These are phyloP conservation scores for Rhipidura dahli DNA, from an alignment of 2,113 vertebrate genomes.

Conservation along the genomic window DNA sequence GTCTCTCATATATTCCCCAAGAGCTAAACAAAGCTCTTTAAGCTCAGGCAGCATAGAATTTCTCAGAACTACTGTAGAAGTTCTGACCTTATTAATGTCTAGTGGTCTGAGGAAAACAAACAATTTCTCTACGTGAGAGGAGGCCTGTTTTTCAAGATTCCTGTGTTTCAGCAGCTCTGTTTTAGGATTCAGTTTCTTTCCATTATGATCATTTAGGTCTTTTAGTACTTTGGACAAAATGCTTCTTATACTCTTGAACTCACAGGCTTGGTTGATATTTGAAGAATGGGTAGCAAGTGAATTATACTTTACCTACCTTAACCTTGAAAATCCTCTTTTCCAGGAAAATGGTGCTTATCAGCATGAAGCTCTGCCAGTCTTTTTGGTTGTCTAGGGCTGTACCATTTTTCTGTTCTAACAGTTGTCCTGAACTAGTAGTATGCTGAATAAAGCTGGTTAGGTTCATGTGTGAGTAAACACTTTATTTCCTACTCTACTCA, in stretches of 20 bases:
- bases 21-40: not conserved
- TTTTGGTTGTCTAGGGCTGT: not conserved
- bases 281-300: not conserved
- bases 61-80: not conserved
- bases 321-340: not conserved
- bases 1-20: not conserved
- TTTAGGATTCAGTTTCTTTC: not conserved
- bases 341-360: not conserved
- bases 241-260: not conserved
- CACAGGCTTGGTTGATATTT: not conserved
- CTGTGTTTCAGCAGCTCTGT: not conserved
- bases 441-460: not conserved
- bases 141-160: not conserved
- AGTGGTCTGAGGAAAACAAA: not conserved
- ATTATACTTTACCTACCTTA: not conserved
- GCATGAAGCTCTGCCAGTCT: not conserved
- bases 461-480: not conserved
- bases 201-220: not conserved
- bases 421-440: not conserved
- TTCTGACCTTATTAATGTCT: not conserved
- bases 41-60: not conserved
- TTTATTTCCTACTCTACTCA: not conserved
- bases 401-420: not conserved
- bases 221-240: not conserved
- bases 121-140: not conserved